These are phyloP conservation scores for Drosophila trapezifrons DNA, from an alignment of 1,140 invertebrate species.

Conservation along the genomic window DNA sequence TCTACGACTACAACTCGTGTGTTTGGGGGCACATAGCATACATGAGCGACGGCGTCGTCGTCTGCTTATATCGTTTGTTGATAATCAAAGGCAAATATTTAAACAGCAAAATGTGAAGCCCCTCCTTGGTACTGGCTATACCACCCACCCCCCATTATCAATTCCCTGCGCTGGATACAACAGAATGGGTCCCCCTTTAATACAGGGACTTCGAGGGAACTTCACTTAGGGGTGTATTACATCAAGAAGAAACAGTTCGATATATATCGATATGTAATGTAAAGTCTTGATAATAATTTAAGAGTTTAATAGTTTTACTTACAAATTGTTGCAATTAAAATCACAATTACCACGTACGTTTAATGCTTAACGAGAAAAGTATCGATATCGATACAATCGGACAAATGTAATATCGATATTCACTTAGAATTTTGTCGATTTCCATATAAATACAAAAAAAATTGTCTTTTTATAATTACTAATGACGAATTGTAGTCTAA, in stretches of 20 bases:
- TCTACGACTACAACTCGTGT: not conserved
- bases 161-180: conserved; percentile 12
- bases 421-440: too few species aligned
- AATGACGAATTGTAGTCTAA: not conserved
- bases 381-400: not conserved
- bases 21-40: not conserved
- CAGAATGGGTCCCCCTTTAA: not conserved
- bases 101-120: conserved; percentile 66
- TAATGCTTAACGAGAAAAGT: too few species aligned
- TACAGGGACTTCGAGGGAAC: too few species aligned
- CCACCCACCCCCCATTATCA: not conserved
- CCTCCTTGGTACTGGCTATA: too few species aligned
- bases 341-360: too few species aligned
- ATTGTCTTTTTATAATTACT: not conserved
- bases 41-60: not conserved
- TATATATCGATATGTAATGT: not conserved
- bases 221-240: not conserved
- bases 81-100: conserved; percentile 82
- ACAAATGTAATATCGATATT: not conserved
- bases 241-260: not conserved
- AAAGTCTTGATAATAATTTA: not conserved
- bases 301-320: not conserved
- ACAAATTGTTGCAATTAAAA: not conserved
- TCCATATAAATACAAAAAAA: not conserved
- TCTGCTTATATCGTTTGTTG: conserved; percentile 61